Base-by-base conservation (phyloP, 2,113 vertebrate genomes). In the Ia io region DNA sequence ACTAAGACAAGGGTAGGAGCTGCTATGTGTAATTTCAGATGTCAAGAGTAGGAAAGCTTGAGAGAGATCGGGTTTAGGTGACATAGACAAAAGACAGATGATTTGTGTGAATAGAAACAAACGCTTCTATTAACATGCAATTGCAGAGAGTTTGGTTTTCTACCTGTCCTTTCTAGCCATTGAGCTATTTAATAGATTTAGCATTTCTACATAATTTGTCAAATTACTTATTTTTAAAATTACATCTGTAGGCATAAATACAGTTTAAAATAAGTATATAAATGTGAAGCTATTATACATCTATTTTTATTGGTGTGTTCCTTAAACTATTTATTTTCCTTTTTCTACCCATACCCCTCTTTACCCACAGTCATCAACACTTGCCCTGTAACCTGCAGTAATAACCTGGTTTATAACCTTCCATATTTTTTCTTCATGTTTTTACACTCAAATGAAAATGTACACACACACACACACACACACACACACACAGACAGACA, bases 211-310 rank as follows among this genome's bases (percentile, higher is more conserved):
- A 80, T 28, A 28, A 73, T 86, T 86, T 78, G 30, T 65, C 32
- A 78, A 86, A 47, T 51, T 56, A 56, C 65, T 87, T 79, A 47
- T 73, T 94, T 93, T 51, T 9, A 73, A 92, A 90, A 71, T 77
- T 71, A 78, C 25, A 37, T 67, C 40, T 76, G 5, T 67, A 35
- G 51, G 30, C n/a, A 70, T 69, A 84, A 73, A 84, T 74, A 37
- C 5, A 77, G 40, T 84, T 71, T 74, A 51, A 84, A 83, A 56
- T 42, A 73, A 53, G 32, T 42, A 4, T 87, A n/a, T 80, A 84
- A 86, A 47, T 44, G 16, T 51, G 22, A 79, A 28, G 22, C 10
- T 73, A 28, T 91, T n/a, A 59, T 30, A 73, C 20, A 22, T 56
- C 53, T 56, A 56, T 67, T 73, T 95, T 73, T 53, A 37, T 79